Conservation (phyloP, 2,888 invertebrate genomes). For the Exephanes ischioxanthus region DNA sequence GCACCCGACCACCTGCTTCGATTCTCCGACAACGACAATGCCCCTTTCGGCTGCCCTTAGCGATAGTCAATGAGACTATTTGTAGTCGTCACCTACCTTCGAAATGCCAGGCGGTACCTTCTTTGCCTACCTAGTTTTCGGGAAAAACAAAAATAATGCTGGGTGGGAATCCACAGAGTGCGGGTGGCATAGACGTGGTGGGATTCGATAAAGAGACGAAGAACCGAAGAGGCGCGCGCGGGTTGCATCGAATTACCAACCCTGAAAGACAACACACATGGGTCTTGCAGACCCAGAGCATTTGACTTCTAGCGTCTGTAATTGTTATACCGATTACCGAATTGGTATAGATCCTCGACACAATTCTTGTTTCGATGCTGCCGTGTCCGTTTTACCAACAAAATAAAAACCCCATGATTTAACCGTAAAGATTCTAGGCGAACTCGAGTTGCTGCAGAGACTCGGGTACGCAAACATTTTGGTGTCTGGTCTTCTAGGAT, state of each 20-base stretch:
- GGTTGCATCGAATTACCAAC: background rate
- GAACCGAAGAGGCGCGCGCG: background rate
- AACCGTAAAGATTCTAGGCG: background rate
- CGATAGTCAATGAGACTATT: slow-evolving; percentile 77
- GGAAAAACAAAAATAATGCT: slow-evolving; percentile 60
- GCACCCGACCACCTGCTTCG: slow-evolving; percentile 63
- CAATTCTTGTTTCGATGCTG: background rate
- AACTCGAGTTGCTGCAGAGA: background rate
- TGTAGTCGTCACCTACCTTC: slow-evolving; percentile 76
- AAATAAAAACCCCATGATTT: background rate
- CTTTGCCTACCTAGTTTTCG: slow-evolving; percentile 66
- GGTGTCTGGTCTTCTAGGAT: slow-evolving; percentile 2
- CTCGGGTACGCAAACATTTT: background rate
- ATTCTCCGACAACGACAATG: slow-evolving; percentile 40
- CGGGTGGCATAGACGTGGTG: slow-evolving; percentile 69
- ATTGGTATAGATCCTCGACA: background rate
- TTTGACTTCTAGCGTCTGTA: background rate
- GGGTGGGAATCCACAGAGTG: slow-evolving; percentile 58
- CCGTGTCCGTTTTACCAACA: background rate
- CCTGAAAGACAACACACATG: background rate
- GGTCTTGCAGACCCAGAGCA: background rate
- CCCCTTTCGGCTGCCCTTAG: slow-evolving; percentile 18
- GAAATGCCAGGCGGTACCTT: slow-evolving; percentile 36
- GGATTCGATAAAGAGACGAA: slow-evolving; percentile 23
- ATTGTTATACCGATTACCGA: background rate